Percentiles rank a stretch among this genome's conserved stretches.
phyloP scores from a whole-genome alignment of 2,888 invertebrate species.

The Yponomeuta malinellus region DNA sequence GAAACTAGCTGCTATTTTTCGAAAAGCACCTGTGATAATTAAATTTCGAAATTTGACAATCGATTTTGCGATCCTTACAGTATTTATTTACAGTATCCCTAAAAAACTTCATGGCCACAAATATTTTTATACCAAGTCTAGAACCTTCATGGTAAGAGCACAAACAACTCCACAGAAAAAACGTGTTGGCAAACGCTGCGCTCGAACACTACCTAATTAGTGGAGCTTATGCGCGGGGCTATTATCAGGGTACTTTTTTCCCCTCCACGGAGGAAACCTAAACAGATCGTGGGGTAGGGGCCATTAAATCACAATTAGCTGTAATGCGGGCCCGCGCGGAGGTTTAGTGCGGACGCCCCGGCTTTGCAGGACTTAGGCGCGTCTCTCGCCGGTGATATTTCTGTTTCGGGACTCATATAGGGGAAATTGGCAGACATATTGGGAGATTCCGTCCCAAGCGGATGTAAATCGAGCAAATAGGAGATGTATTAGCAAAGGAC shows the following conservation, averaged over 20 bases:
- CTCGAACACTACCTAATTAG: conserved; percentile 12
- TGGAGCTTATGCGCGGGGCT: conserved; percentile 4
- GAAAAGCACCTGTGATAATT: too few relatives aligned
- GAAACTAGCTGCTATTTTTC: too few relatives aligned
- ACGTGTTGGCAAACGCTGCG: neutral
- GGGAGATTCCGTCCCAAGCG: neutral
- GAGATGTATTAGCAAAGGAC: neutral
- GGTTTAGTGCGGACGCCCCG: conserved; percentile 50
- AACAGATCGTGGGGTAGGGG: conserved; percentile 54
- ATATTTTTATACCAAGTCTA: neutral
- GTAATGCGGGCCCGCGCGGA: conserved; percentile 71
- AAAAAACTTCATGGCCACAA: too few relatives aligned
- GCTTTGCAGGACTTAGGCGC: conserved; percentile 61
- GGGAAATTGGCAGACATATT: conserved; percentile 9
- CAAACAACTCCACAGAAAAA: neutral
- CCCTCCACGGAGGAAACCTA: conserved; percentile 23
- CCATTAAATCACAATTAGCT: conserved; percentile 74
- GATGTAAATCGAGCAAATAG: neutral
- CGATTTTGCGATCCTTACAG: too few relatives aligned
- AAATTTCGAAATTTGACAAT: too few relatives aligned
- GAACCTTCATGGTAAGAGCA: neutral
- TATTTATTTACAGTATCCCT: too few relatives aligned
- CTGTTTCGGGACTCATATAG: conserved; percentile 28
- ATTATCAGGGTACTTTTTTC: conserved; percentile 11
- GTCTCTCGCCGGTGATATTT: conserved; percentile 57